Percentiles rank a stretch among this genome's conserved stretches.
These are phyloP conservation scores for Berghia stephanieae DNA, from an alignment of 1,140 invertebrate species.

Conservation along the genomic window DNA sequence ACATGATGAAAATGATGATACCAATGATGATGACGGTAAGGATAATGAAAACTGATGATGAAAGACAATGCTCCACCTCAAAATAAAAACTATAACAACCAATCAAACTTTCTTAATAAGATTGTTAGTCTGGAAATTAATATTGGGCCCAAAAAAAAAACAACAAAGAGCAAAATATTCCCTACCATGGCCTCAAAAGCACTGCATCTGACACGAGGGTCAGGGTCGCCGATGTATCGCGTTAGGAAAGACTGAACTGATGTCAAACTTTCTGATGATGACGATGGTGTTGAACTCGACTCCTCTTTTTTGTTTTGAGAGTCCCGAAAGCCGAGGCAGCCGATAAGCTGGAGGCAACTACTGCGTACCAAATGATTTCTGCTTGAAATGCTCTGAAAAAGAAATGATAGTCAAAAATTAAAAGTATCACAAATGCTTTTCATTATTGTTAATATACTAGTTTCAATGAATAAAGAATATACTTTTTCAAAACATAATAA, in stretches of 20 bases:
- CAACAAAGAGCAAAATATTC: slow-evolving; percentile 16
- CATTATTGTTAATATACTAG: neutral
- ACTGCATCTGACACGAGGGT: slow-evolving; percentile 87
- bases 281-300: no score
- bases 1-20: neutral
- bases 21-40: neutral
- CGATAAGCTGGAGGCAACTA: slow-evolving; percentile 79
- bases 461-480: neutral
- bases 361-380: slow-evolving; percentile 81
- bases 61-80: neutral
- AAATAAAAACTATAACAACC: neutral
- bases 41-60: neutral
- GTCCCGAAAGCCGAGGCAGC: slow-evolving; percentile 53
- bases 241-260: slow-evolving; percentile 47
- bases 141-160: neutral
- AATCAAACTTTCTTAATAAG: no score
- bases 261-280: no score
- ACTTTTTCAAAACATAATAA: neutral
- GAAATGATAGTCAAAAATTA: neutral
- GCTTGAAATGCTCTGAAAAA: slow-evolving; percentile 75
- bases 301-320: no score
- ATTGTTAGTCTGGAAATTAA: neutral
- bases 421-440: neutral
- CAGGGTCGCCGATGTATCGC: slow-evolving; percentile 73
- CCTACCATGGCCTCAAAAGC: slow-evolving; percentile 86